Percentiles rank a stretch among this genome's conserved stretches.
phyloP scores from a whole-genome alignment of 2,113 vertebrate species.

The Burhinus bistriatus region DNA sequence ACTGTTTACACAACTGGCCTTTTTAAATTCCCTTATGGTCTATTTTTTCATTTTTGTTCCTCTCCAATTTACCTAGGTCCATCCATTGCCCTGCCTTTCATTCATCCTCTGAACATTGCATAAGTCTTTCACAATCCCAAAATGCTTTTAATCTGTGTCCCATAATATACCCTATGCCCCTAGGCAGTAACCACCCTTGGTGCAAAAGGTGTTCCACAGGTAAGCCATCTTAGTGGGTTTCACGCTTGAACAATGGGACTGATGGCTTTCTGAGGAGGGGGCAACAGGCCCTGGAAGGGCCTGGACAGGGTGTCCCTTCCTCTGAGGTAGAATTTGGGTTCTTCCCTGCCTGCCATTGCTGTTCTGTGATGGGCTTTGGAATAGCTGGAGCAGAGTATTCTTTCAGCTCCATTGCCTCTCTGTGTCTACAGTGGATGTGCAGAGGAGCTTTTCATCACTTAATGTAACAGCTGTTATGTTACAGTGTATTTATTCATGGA shows the following conservation, averaged over 20 bases:
- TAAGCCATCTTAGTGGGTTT: background rate
- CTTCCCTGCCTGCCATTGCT: background rate
- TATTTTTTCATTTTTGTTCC: background rate
- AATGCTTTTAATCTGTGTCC: background rate
- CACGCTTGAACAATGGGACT: accelerated
- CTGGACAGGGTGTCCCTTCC: background rate
- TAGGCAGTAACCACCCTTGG: background rate
- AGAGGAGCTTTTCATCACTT: background rate
- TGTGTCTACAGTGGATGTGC: background rate
- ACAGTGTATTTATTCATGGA: background rate
- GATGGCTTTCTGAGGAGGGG: background rate
- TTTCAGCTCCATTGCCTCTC: background rate
- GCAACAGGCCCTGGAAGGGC: background rate
- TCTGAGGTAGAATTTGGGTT: background rate
- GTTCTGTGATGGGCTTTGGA: background rate
- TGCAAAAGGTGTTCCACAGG: background rate
- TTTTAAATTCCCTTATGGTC: background rate
- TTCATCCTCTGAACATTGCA: background rate
- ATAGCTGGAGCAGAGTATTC: background rate
- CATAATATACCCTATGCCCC: background rate
- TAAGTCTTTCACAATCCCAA: background rate
- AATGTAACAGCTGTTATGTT: background rate
- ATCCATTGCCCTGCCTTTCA: background rate
- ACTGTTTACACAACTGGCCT: background rate
- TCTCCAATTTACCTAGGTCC: background rate